Percentiles rank a stretch among this genome's conserved stretches.
Conservation (phyloP, 2,113 vertebrate genomes). For the Arothron firmamentum region DNA sequence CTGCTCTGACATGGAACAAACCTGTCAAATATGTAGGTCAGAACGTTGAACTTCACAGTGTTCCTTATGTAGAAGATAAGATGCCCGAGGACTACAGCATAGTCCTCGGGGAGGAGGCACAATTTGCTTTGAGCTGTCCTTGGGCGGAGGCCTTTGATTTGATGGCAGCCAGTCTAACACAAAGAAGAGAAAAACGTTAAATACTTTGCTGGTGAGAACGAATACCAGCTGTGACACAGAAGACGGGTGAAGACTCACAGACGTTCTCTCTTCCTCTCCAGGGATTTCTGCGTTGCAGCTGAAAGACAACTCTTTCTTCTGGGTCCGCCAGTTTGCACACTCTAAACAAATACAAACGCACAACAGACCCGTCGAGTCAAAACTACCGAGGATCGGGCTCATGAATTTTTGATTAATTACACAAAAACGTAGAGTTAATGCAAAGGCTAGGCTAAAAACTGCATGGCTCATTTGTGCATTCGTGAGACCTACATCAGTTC, state of each 20-base stretch:
- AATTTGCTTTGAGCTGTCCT: slow-evolving; percentile 49
- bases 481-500: too few relatives aligned
- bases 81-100: too few relatives aligned
- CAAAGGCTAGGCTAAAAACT: too few relatives aligned
- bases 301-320: slow-evolving; percentile 56
- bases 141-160: slow-evolving; percentile 25
- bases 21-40: too few relatives aligned
- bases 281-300: slow-evolving; percentile 68
- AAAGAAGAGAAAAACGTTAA: slow-evolving; percentile 18
- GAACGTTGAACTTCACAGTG: too few relatives aligned
- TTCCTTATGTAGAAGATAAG: too few relatives aligned
- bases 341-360: slow-evolving; percentile 47
- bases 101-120: too few relatives aligned
- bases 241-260: slow-evolving; percentile 59
- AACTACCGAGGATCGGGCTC: too few relatives aligned
- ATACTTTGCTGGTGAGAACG: background rate
- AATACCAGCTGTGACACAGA: background rate
- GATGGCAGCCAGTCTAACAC: slow-evolving; percentile 17
- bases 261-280: slow-evolving; percentile 67
- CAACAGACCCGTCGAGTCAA: too few relatives aligned
- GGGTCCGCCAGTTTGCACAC: slow-evolving; percentile 3
- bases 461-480: too few relatives aligned
- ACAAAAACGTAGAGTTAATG: too few relatives aligned
- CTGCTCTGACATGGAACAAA: background rate
- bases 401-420: too few relatives aligned